Base-by-base conservation (phyloP, 1,140 invertebrate genomes). In the Megathymus violae region DNA sequence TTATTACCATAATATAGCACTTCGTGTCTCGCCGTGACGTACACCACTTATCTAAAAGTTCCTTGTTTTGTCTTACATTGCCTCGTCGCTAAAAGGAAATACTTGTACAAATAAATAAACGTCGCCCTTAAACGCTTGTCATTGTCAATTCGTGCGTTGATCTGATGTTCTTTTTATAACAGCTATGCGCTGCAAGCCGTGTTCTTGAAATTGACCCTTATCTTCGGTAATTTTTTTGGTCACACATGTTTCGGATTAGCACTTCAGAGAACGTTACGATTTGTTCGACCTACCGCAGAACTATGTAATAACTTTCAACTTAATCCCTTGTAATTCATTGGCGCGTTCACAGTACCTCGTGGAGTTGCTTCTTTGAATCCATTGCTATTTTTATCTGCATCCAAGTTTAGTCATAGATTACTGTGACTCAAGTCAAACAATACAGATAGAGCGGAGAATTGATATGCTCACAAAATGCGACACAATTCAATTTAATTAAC, bases 51-150 rank as follows among this genome's bases (percentile, higher is more conserved):
- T 90, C 84, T 85, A 84, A 81, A 83, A 86, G 73, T 77, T 82
- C 65, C 74, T 88, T 83, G 83, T 89, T 87, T 82, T 78, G 80
- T 85, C 67, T 78, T 69, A 71, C 65, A 72, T 64, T 56, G 56
- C 52, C 61, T 48, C 74, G 76, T 76, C 78, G 82, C 83, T 90
- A 90, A 90, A 85, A 90, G 86, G 86, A 72, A 90, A 90, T 82
- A 74, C 86, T 80, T 90, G 88, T 90, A 82, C 69, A 84, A 81
- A 90, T 89, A 90, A 90, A 90, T 88, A 90, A 86, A 81, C 76
- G 41, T 17, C 64, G 74, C 75, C 69, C 75, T 87, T 86, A 88
- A 87, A 84, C 78, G 80, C 83, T 83, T 86, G 85, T 88, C 85
- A 83, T 85, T 85, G 88, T 88, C 86, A 87, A 89, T 89, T 81